Evolutionary conservation across 92 coral and sea anemone species (phyloP).

Genomic region (Bergia puertoricense): DNA sequence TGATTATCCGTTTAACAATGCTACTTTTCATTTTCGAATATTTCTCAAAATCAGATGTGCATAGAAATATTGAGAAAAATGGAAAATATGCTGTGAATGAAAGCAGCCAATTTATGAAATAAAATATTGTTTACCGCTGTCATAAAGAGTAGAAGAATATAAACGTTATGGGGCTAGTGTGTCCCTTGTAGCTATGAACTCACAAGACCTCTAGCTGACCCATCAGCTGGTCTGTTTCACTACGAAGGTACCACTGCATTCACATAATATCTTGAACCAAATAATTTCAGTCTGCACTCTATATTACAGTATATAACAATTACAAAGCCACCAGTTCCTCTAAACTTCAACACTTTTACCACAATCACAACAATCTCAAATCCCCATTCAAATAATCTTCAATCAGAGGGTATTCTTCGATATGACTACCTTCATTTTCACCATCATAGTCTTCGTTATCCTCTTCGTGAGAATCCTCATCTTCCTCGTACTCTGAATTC

Average conservation of each 20-base stretch:
- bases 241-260: background rate
- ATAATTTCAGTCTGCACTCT: background rate
- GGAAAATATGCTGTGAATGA: background rate
- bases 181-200: background rate
- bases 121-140: background rate
- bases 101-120: background rate
- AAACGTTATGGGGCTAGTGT: background rate
- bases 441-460: conserved; percentile 5
- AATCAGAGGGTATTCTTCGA: conserved; percentile 25
- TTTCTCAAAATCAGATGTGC: too few species aligned
- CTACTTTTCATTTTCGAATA: too few species aligned
- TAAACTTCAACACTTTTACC: background rate
- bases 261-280: background rate
- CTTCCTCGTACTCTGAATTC: too few species aligned
- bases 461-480: background rate
- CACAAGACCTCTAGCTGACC: background rate
- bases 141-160: background rate
- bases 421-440: background rate
- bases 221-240: background rate
- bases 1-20: too few species aligned
- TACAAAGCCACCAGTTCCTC: too few species aligned
- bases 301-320: too few species aligned
- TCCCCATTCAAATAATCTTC: conserved; percentile 34
- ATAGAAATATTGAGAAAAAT: too few species aligned
- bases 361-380: conserved; percentile 6